phyloP scores from a whole-genome alignment of 2,797 vertebrate species.

The Darevskia mixta region DNA sequence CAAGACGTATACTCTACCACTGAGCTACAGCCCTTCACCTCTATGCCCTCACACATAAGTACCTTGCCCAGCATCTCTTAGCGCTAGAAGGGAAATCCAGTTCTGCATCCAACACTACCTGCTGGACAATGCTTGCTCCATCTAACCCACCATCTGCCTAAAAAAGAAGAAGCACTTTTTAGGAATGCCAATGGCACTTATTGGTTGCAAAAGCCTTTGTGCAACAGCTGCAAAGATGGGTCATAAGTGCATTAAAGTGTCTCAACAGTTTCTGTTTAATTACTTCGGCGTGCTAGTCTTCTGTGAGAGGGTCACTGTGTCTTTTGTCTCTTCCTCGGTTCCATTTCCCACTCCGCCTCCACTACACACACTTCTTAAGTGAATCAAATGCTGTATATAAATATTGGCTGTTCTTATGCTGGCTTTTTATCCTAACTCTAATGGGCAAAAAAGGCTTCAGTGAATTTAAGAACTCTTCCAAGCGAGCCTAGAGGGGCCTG shows the following conservation, averaged over 20 bases:
- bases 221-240: conserved; percentile 52
- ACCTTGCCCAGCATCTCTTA: neutral
- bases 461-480: conserved; percentile 69
- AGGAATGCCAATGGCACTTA: conserved; percentile 55
- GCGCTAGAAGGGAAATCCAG: conserved; percentile 21
- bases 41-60: neutral
- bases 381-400: conserved; percentile 62
- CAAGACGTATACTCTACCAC: too few relatives aligned
- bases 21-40: too few relatives aligned
- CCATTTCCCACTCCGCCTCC: neutral
- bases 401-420: conserved; percentile 67
- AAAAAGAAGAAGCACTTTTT: neutral
- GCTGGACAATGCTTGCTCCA: neutral
- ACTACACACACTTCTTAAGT: neutral
- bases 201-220: conserved; percentile 31
- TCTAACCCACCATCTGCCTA: conserved; percentile 35
- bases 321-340: conserved; percentile 33
- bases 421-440: conserved; percentile 66
- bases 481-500: conserved; percentile 72
- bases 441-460: conserved; percentile 59
- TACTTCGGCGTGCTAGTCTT: conserved; percentile 17
- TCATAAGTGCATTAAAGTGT: conserved; percentile 42
- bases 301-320: conserved; percentile 15
- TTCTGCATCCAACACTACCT: neutral
- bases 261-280: conserved; percentile 35